phyloP scores from a whole-genome alignment of 2,888 invertebrate genomes.

The Lottia gigantea region DNA sequence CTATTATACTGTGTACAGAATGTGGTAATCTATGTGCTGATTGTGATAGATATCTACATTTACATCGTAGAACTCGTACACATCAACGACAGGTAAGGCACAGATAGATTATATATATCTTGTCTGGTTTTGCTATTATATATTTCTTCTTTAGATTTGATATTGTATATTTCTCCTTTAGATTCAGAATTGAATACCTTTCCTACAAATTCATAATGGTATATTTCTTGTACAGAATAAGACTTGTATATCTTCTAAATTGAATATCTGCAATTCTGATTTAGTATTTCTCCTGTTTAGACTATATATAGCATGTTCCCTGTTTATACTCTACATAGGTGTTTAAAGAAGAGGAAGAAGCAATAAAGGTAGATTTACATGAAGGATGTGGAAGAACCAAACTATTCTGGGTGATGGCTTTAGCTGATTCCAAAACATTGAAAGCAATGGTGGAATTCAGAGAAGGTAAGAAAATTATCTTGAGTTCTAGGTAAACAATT shows the following conservation, averaged over 20 bases:
- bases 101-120: background rate
- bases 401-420: constrained; percentile 91
- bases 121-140: background rate
- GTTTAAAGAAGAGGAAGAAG: constrained; percentile 95
- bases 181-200: background rate
- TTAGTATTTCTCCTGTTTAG: background rate
- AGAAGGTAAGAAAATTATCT: constrained; percentile 72
- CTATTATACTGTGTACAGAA: constrained; percentile 89
- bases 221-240: background rate
- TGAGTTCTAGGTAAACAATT: too few species aligned
- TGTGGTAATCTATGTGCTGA: constrained; percentile 96
- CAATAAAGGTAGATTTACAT: constrained; percentile 95
- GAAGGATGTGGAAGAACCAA: constrained; percentile 92
- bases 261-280: background rate
- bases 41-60: constrained; percentile 94
- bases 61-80: constrained; percentile 85
- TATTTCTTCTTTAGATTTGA: background rate
- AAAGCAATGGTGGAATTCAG: constrained; percentile 87
- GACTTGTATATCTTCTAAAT: background rate
- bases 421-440: constrained; percentile 92
- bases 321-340: constrained; percentile 72
- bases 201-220: background rate
- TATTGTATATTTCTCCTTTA: background rate
- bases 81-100: constrained; percentile 81
- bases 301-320: background rate